Percentiles rank a stretch among this genome's conserved stretches.
phyloP scores from a whole-genome alignment of 1,140 invertebrate species.

The Dreissena polymorpha region DNA sequence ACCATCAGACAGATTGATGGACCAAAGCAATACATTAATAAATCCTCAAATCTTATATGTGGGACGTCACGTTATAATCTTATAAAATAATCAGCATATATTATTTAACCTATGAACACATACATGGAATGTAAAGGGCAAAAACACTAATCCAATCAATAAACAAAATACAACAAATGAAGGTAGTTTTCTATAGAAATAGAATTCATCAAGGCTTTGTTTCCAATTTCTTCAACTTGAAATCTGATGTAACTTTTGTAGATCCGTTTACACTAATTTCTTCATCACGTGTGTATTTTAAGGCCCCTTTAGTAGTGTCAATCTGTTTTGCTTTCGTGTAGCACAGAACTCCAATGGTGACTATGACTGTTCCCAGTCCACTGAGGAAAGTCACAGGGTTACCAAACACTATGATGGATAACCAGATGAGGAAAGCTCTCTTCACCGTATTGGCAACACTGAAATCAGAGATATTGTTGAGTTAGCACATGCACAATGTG shows the following conservation, averaged over 20 bases:
- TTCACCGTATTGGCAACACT: conserved; percentile 94
- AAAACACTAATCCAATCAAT: no score
- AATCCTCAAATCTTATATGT: no score
- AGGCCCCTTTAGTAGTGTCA: conserved; percentile 54
- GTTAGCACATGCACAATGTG: no score
- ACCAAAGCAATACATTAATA: no score
- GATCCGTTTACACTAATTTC: conserved; percentile 29
- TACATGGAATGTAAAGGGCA: no score
- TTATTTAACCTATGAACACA: no score
- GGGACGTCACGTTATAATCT: no score
- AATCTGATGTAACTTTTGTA: no score
- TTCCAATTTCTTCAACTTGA: background rate
- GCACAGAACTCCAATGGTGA: conserved; percentile 88
- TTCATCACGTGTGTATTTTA: conserved; percentile 17
- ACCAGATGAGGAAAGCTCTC: conserved; percentile 90
- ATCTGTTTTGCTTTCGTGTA: conserved; percentile 84
- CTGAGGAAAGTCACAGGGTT: conserved; percentile 90
- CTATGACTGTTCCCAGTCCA: conserved; percentile 87
- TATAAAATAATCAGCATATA: no score
- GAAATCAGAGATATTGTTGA: conserved; percentile 72
- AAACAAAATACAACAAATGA: no score
- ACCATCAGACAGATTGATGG: no score
- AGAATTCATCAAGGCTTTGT: background rate
- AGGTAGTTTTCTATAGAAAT: no score
- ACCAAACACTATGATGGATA: conserved; percentile 89